Conservation (phyloP, 1,140 invertebrate genomes). For the Lepidurus arcticus region DNA sequence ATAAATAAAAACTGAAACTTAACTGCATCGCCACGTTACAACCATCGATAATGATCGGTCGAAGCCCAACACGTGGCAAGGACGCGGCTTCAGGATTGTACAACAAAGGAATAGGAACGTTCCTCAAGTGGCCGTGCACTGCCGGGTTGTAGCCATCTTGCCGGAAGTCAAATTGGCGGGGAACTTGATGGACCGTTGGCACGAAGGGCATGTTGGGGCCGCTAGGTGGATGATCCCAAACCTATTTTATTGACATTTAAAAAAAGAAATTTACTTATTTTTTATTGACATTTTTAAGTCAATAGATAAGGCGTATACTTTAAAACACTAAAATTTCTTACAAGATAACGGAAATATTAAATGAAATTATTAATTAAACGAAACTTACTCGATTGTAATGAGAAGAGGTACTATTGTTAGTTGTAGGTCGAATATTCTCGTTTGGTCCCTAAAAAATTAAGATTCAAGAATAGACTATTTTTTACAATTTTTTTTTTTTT, state of each 20-base stretch:
- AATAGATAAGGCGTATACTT: no score
- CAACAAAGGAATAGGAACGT: neutral
- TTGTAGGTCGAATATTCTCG: no score
- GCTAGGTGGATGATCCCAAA: neutral
- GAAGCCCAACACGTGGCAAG: neutral
- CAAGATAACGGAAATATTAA: no score
- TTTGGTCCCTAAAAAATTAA: no score
- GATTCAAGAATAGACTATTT: no score
- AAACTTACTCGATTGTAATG: neutral
- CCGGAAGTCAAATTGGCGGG: neutral
- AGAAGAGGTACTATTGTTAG: no score
- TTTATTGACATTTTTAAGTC: neutral
- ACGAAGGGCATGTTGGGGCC: neutral
- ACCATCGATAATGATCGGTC: constrained; percentile 45
- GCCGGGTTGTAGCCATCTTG: neutral
- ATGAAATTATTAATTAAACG: neutral
- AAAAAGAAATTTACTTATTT: neutral
- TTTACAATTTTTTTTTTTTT: no score
- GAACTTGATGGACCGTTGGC: neutral
- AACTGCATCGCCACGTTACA: constrained; percentile 47
- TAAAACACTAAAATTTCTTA: no score
- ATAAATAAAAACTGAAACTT: constrained; percentile 35
- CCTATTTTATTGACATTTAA: neutral
- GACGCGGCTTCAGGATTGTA: neutral
- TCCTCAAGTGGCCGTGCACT: neutral